Base-by-base conservation (phyloP, 1,140 invertebrate genomes). In the Spodoptera frugiperda region DNA sequence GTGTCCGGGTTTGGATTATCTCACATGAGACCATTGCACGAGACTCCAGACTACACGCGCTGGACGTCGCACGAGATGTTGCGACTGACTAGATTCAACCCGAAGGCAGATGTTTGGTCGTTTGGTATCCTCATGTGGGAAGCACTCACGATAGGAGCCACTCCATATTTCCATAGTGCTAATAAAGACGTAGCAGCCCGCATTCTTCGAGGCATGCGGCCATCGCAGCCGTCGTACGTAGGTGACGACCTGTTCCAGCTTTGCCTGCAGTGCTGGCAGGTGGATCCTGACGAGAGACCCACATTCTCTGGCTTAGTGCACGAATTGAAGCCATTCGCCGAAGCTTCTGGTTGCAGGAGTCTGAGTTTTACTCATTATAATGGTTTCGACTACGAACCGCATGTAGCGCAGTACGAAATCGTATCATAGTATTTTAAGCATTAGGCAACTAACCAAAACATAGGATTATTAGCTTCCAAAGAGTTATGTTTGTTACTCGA, bases 121-220 rank as follows among this genome's bases (percentile, higher is more conserved):
- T 98, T 96, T 92, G 97, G 96, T 3, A 95, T 97, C 72, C 86
- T 98, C 9, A 89, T 98, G 46, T 98, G 97, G 98, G 98, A 98
- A 90, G 96, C 97, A 78, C 95, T 97, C 67, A 96, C 97, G n/a
- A 94, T 98, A 84, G 97, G 97, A 48, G 97, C 96, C 0, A 98
- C 97, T 8, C 97, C 96, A 0, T 98, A 97, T 89, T 94, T 95
- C 0, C 95, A 96, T 61, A 91, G 97, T 6, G 90, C 94, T 14
- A 96, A 94, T 59, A 95, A 95, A 75, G 97, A 98, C 80, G 95
- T 98, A 0, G 94, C 96, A 8, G 95, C 96, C 9, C 94, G 96
- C 61, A 92, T 98, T 4, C 92, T 96, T 33, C 94, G 95, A 81
- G 97, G 97, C 0, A 92, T 96, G 71, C 94, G 97, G 33, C 96